Conservation (phyloP, 2,113 vertebrate genomes). For the Dromaius novaehollandiae region DNA sequence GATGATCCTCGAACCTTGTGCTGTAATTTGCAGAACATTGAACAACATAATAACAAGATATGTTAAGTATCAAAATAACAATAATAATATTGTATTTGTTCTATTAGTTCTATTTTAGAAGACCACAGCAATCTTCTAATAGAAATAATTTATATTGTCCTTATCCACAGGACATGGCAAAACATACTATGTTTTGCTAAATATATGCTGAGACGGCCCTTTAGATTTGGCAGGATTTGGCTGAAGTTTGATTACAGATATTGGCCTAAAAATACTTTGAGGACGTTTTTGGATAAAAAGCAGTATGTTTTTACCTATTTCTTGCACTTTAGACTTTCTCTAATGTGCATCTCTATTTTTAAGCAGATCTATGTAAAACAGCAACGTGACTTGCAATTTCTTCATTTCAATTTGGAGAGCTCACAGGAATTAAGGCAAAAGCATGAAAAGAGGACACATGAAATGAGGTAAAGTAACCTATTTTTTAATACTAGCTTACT, state of each 20-base stretch:
- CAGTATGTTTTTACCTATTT: neutral
- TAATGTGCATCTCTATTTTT: neutral
- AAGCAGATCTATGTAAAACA: slow-evolving; percentile 88
- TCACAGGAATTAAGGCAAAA: slow-evolving; percentile 73
- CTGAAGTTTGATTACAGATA: neutral
- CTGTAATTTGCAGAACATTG: neutral
- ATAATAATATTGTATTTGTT: neutral
- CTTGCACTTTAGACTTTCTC: neutral
- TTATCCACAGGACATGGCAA: neutral
- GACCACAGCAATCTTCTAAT: neutral
- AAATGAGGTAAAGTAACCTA: slow-evolving; percentile 73
- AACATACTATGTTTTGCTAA: neutral
- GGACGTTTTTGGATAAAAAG: neutral
- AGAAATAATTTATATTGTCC: neutral
- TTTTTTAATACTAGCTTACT: neutral
- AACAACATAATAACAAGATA: neutral
- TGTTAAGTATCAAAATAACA: neutral
- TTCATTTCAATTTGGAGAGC: slow-evolving; percentile 82
- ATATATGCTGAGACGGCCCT: neutral
- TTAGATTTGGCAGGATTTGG: neutral
- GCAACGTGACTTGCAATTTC: slow-evolving; percentile 84
- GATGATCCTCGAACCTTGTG: fast-evolving
- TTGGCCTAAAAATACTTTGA: neutral
- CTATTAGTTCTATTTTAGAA: neutral
- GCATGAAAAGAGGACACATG: slow-evolving; percentile 22